Evolutionary conservation across 1,140 invertebrate genomes (phyloP), one percentile per base, ranked within the genome.

Genomic region (Pogonomyrmex barbatus): DNA sequence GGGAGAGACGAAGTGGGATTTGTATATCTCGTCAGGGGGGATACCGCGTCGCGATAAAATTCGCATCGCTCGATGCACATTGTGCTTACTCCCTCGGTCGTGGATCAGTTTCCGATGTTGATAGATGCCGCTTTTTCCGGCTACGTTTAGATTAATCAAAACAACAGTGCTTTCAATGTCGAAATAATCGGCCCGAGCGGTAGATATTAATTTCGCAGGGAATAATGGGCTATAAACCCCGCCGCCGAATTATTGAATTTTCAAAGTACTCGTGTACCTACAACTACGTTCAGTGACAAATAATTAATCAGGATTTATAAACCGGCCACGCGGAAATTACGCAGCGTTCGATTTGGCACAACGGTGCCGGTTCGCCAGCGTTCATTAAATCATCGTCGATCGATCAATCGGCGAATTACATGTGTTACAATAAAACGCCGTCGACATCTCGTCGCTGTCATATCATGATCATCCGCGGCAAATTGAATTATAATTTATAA

Each of bases 261-360:
- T 83, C 79, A 60, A 83, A 83, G 68, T 83, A 75, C 79, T 60
- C 79, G 17, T 75, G 68, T 62, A 75, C 39, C 77, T 54, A 67
- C 47, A 42, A 42, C 68, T 50, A 60, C 68, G 45, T 39, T 73
- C 79, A 60, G 42, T 83, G 79, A 83, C 79, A 83, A 83, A 83
- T 83, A 83, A 83, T 83, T 83, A 83, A 83, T 83, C 68, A 75
- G 79, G 79, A 83, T 83, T 83, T 83, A 83, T 83, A 83, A 83
- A 83, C 79, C 79, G 79, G 56, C 79, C 79, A 39, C 54, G 79
- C 68, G 79, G 79, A 83, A 83, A 83, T 83, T 83, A 83, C 79
- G 68, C 79, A 83, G 60, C 68, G 68, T 73, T 12, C 79, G 79
- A 83, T 83, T 60, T 54, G 54, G 71, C 77, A 14, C 42, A 75